Base-by-base conservation (phyloP, 2,797 vertebrate genomes). In the Apodemus agrarius region DNA sequence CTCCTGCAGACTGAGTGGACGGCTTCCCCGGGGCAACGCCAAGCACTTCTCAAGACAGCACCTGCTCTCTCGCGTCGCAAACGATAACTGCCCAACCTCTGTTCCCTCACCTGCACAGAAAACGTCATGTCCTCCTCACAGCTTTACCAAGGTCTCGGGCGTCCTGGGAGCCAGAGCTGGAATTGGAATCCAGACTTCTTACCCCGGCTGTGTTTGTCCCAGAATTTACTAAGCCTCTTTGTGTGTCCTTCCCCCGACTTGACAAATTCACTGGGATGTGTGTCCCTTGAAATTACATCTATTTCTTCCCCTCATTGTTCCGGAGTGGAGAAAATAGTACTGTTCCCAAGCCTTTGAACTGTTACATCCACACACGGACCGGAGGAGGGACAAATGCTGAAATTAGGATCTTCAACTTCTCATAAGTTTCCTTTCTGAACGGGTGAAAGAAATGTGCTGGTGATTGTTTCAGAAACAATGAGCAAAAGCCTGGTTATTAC, bases 401-500 rank as follows among this genome's bases (percentile, higher is more conserved):
- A 97, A 96, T 89, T 88, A 96, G 49, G 40, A 85, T 72, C 87
- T 96, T 96, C 95, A 97, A 76, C 95, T 96, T 97, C 75, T 91
- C 74, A 61, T 76, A 74, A 87, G 80, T 91, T 97, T 79, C 88
- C 87, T 96, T 97, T 97, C 94, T 86, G 97, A 97, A 92, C 96
- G 96, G 97, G 94, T 85, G 79, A 89, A 98, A 97, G 95, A 78
- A 92, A 91, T 93, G 43, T 79, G 94, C 86, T 69, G 94, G 69
- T 67, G 97, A 95, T 96, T 94, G 90, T 94, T 96, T 96, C 74
- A 79, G 67, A 95, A 93, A 82, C n/a, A 95, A 83, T 34, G 19
- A 34, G 34, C 82, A 89, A 97, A 89, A 96, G 94, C 95, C 96
- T 97, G 82, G 78, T 88, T 78, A 93, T 96, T 96, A 97, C 97